Base-by-base conservation (phyloP, 1,140 invertebrate species). In the Acyrthosiphon pisum region DNA sequence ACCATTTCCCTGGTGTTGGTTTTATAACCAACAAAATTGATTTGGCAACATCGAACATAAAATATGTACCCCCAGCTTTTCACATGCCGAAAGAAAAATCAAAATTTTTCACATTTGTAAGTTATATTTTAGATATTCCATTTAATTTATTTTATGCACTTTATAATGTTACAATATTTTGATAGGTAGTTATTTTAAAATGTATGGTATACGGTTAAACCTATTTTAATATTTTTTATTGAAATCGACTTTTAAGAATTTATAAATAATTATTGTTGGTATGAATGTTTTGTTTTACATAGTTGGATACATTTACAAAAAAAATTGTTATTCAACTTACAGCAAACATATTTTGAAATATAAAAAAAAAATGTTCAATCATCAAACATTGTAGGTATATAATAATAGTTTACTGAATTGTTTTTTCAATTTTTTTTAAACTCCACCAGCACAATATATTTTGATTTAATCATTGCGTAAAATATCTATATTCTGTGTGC, bases 11-110 rank as follows among this genome's bases (percentile, higher is more conserved):
- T 7, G 99, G 98, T 0, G 98, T 98, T 93, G 99, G 99, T 0
- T 99, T 97, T 94, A 97, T 99, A 86, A 99, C 98, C 1, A 99
- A 98, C 94, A 99, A 99, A 96, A 98, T 98, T 18, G 97, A 97
- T 95, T 95, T 99, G 56, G 98, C 98, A 0, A 98, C 97, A 2
- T 97, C 97, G 0, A 94, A 96, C 22, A 96, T 98, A 22, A 96
- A 96, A 76, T 97, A 97, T 94, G 97, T 99, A 93, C 99, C 98
- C 0, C 96, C 96, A 94, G 98, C 99, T 0, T 99, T 99, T 95
- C 97, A 97, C 95, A 96, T 99, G 90, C 99, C 99, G 0, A 95
- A 96, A 91, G 96, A 98, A 89, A 97, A 97, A 94, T 95, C 97
- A 6, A 95, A 96, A 86, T 97, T 99, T 93, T 94, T 98, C 8